Conservation (phyloP, 1,140 invertebrate genomes). For the Drosophila pectinifera region DNA sequence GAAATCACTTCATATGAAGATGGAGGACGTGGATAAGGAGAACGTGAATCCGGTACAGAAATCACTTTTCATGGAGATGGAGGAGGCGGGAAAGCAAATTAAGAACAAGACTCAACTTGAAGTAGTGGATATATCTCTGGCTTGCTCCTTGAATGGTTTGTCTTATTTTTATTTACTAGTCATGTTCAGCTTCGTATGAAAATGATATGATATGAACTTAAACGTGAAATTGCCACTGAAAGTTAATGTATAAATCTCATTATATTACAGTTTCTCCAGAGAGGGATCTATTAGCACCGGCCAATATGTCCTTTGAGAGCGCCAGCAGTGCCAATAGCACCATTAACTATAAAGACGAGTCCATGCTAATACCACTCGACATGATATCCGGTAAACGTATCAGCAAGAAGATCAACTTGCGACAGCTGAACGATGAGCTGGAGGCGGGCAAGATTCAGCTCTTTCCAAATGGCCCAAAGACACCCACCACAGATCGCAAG, state of each 20-base stretch:
- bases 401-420: conserved; percentile 55
- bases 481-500: conserved; percentile 55
- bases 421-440: conserved; percentile 56
- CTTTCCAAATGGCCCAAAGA: conserved; percentile 62
- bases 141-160: conserved; percentile 14
- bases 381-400: conserved; percentile 53
- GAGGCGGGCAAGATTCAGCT: conserved; percentile 60
- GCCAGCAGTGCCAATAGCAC: conserved; percentile 20
- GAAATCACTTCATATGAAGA: conserved; percentile 14
- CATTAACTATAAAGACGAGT: conserved; percentile 45
- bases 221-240: too few species aligned
- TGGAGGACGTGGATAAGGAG: background rate
- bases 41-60: background rate
- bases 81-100: background rate
- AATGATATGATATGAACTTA: too few species aligned
- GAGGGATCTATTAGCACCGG: background rate
- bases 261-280: conserved; percentile 8
- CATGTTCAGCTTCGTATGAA: too few species aligned
- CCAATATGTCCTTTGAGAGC: conserved; percentile 1
- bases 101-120: conserved; percentile 10
- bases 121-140: conserved; percentile 2
- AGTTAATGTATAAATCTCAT: background rate
- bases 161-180: background rate
- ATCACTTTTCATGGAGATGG: conserved; percentile 18
- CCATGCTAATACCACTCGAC: conserved; percentile 53